Conservation (phyloP, 2,113 vertebrate species). For the Rhabdomys dilectus region DNA sequence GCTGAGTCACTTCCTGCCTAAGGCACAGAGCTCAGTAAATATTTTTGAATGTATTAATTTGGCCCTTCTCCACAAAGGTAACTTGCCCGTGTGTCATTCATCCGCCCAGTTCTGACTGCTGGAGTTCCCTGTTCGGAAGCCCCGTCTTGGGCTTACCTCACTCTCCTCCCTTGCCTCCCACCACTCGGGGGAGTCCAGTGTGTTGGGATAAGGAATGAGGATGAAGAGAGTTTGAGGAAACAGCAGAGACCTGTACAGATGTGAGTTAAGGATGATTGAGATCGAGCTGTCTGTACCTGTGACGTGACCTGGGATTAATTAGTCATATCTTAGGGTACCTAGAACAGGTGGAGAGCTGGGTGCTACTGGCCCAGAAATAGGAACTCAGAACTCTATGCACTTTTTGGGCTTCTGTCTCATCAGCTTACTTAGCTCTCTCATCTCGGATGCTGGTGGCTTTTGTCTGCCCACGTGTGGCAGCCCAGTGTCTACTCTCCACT, state of each 20-base stretch:
- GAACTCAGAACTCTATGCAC: background rate
- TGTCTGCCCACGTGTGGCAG: background rate
- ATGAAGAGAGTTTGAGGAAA: background rate
- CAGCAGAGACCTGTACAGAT: accelerated
- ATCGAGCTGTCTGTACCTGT: accelerated
- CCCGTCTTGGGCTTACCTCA: accelerated
- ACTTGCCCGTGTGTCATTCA: constrained; percentile 2
- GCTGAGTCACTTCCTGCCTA: constrained; percentile 19
- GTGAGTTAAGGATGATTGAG: background rate
- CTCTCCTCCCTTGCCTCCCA: background rate
- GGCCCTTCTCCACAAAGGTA: constrained; percentile 7
- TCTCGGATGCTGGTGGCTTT: background rate
- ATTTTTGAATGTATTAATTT: background rate
- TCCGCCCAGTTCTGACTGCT: background rate
- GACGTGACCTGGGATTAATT: background rate
- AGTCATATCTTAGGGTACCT: background rate
- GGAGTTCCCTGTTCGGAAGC: background rate
- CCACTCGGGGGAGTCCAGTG: background rate
- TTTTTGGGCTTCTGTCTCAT: background rate
- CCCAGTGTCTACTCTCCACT: background rate
- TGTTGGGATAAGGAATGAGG: too few relatives aligned
- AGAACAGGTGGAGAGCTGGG: background rate
- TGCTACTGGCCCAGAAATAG: background rate
- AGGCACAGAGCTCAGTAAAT: background rate
- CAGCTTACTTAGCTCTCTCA: background rate